These are phyloP conservation scores for Microtus pennsylvanicus DNA, from an alignment of 2,113 vertebrate species.

Conservation along the genomic window DNA sequence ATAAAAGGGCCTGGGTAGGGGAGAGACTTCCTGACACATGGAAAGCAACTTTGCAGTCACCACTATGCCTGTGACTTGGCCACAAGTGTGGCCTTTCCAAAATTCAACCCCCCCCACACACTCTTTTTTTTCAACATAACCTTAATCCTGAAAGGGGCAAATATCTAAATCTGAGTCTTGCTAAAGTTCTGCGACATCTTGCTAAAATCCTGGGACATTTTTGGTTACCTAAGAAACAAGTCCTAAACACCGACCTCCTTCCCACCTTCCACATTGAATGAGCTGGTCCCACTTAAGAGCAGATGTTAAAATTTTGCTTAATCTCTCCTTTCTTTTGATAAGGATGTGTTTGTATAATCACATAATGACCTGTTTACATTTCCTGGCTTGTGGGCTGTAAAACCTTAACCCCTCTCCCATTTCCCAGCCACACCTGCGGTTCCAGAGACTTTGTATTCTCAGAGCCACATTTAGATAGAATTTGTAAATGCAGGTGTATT, in stretches of 20 bases:
- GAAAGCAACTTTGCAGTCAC: too few relatives aligned
- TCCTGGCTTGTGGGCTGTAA: conserved; percentile 13
- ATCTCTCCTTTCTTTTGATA: neutral
- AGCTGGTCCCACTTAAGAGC: conserved; percentile 17
- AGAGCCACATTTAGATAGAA: conserved; percentile 62
- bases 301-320: neutral
- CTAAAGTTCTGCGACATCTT: too few relatives aligned
- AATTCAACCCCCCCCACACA: too few relatives aligned
- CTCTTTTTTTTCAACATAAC: too few relatives aligned
- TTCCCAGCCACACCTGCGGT: conserved; percentile 13
- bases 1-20: too few relatives aligned
- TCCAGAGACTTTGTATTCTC: conserved; percentile 36
- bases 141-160: too few relatives aligned
- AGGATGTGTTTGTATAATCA: conserved; percentile 63
- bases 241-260: neutral
- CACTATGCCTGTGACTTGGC: too few relatives aligned
- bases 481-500: conserved; percentile 75
- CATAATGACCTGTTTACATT: conserved; percentile 50
- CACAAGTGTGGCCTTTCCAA: too few relatives aligned
- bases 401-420: conserved; percentile 46
- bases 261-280: neutral
- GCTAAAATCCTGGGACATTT: too few relatives aligned
- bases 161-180: too few relatives aligned
- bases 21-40: too few relatives aligned
- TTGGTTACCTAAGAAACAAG: too few relatives aligned